These are phyloP conservation scores for Petrocephalus sullivani DNA, from an alignment of 2,797 vertebrate genomes.

Conservation along the genomic window DNA sequence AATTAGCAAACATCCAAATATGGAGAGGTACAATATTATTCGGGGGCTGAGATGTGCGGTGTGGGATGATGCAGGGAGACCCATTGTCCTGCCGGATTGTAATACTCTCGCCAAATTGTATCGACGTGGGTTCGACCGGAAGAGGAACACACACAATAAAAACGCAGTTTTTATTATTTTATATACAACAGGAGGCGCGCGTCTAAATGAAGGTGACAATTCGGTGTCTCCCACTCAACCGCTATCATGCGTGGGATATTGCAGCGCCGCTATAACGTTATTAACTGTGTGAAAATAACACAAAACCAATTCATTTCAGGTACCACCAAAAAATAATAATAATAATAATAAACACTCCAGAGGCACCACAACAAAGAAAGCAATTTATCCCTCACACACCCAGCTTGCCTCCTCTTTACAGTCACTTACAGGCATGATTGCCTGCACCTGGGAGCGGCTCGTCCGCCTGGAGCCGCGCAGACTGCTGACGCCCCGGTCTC, in stretches of 20 bases:
- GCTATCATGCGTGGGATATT: background rate
- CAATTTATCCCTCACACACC: background rate
- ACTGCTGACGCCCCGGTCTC: background rate
- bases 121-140: background rate
- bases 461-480: background rate
- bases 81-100: background rate
- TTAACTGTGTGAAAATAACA: background rate
- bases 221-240: background rate
- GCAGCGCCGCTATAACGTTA: background rate
- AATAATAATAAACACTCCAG: background rate
- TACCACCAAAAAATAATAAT: background rate
- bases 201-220: background rate
- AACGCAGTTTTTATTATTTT: background rate
- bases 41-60: background rate
- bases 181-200: background rate
- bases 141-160: background rate
- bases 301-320: background rate
- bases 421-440: background rate
- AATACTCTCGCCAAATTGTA: background rate
- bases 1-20: background rate
- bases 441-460: background rate
- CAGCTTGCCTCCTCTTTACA: background rate
- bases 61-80: background rate
- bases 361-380: background rate
- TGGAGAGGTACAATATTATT: background rate